Conservation (phyloP, 2,888 invertebrate genomes). For the Carabus problematicus region DNA sequence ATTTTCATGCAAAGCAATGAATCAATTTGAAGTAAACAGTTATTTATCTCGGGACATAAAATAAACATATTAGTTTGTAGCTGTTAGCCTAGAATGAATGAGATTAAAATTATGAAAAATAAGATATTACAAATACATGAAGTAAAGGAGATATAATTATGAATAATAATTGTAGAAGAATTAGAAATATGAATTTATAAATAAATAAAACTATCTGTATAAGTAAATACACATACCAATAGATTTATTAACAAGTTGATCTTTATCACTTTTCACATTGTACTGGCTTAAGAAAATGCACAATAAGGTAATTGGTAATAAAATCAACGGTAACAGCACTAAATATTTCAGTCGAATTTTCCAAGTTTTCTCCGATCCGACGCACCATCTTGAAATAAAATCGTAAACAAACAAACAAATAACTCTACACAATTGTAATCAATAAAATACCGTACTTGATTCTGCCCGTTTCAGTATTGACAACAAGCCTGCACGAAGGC, state of each 20-base stretch:
- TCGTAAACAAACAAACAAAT: neutral
- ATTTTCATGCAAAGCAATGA: too few relatives aligned
- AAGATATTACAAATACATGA: conserved; percentile 44
- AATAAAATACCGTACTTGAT: conserved; percentile 55
- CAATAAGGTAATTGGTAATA: conserved; percentile 55
- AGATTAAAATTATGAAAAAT: conserved; percentile 51
- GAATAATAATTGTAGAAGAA: too few relatives aligned
- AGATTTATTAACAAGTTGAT: conserved; percentile 35
- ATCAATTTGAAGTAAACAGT: too few relatives aligned
- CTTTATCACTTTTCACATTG: conserved; percentile 26
- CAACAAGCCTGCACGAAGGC: conserved; percentile 58
- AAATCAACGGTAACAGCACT: conserved; percentile 57
- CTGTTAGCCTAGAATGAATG: conserved; percentile 50
- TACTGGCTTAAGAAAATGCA: conserved; percentile 47
- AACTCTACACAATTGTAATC: conserved; percentile 26
- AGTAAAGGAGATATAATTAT: conserved; percentile 6
- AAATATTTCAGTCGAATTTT: conserved; percentile 57
- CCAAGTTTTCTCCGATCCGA: conserved; percentile 59
- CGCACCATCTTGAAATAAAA: conserved; percentile 57
- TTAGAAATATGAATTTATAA: too few relatives aligned
- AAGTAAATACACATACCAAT: conserved; percentile 23
- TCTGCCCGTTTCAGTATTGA: conserved; percentile 60
- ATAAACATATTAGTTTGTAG: too few relatives aligned
- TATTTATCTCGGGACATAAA: too few relatives aligned
- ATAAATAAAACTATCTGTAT: conserved; percentile 13